A percentile compares a stretch with the other conserved stretches of the same genome.
These are phyloP conservation scores for Platyrinchus mystaceus DNA, from an alignment of 2,797 vertebrate species.

Conservation along the genomic window DNA sequence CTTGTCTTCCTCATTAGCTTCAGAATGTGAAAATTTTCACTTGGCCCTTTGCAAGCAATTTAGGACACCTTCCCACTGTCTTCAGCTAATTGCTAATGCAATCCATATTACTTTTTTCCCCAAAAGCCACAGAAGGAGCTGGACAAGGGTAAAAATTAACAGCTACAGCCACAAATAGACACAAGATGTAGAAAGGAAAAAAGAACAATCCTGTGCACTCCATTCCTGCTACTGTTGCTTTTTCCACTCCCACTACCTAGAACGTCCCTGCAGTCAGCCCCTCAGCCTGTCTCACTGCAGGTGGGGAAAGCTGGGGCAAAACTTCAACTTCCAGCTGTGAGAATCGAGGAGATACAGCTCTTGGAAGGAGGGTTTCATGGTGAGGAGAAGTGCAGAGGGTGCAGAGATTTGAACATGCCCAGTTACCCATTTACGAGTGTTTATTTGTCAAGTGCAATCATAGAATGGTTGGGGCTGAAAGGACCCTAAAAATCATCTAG, in stretches of 20 bases:
- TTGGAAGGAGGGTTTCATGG: not conserved
- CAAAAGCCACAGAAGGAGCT: not conserved
- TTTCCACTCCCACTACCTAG: not conserved
- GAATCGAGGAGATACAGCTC: not conserved
- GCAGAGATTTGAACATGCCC: not conserved
- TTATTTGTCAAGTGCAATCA: not conserved
- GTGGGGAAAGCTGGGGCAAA: not conserved
- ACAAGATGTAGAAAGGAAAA: not conserved
- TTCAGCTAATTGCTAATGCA: not conserved
- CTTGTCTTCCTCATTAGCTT: not conserved
- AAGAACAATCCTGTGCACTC: accelerated
- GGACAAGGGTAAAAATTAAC: not conserved
- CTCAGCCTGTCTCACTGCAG: not conserved
- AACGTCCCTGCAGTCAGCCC: not conserved
- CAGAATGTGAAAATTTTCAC: not conserved
- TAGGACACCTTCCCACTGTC: not conserved
- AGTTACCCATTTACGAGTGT: not conserved
- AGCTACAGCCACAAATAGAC: not conserved
- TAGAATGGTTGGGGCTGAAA: not conserved
- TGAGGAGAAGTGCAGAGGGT: not conserved
- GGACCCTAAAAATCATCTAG: not conserved
- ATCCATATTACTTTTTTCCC: not conserved
- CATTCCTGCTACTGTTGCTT: not conserved
- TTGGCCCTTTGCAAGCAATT: not conserved
- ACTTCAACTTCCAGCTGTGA: not conserved